These are phyloP conservation scores for Xenops minutus DNA, from an alignment of 2,797 vertebrate species.

Conservation along the genomic window DNA sequence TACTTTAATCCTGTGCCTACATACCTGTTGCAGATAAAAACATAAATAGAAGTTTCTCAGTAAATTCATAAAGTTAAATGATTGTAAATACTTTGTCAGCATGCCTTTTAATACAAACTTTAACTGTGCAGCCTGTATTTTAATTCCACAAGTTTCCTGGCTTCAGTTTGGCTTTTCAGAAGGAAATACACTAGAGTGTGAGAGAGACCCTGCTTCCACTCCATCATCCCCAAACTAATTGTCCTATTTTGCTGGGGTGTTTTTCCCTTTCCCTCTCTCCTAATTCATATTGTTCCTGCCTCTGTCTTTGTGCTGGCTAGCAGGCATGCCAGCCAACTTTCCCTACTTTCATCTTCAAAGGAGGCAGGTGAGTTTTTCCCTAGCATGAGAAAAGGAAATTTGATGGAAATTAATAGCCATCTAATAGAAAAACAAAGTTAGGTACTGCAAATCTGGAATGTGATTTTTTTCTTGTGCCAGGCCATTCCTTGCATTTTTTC, in stretches of 20 bases:
- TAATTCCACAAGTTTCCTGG: not conserved
- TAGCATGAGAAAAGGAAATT: not conserved
- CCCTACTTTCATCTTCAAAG: not conserved
- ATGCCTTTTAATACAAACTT: not conserved
- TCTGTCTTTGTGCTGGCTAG: not conserved
- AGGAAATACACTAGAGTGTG: not conserved
- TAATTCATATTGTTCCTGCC: not conserved
- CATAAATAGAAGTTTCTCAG: not conserved
- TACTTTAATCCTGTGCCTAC: not conserved
- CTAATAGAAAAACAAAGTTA: not conserved
- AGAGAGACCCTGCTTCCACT: not conserved
- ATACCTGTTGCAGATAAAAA: not conserved
- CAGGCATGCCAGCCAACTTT: not conserved
- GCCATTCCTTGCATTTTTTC: not conserved
- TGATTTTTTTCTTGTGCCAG: not conserved
- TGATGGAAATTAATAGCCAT: not conserved
- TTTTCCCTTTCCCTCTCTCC: not conserved
- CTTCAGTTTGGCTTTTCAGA: not conserved
- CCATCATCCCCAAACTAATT: not conserved
- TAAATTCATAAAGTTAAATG: not conserved
- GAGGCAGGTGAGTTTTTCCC: not conserved
- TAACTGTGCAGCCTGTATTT: not conserved
- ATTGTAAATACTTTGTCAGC: not conserved
- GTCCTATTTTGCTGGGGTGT: rapidly evolving
- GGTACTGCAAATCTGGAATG: not conserved